Evolutionary conservation across 2,113 vertebrate species (phyloP), one percentile per base, ranked within the genome.

Genomic region (Labeo catla): DNA sequence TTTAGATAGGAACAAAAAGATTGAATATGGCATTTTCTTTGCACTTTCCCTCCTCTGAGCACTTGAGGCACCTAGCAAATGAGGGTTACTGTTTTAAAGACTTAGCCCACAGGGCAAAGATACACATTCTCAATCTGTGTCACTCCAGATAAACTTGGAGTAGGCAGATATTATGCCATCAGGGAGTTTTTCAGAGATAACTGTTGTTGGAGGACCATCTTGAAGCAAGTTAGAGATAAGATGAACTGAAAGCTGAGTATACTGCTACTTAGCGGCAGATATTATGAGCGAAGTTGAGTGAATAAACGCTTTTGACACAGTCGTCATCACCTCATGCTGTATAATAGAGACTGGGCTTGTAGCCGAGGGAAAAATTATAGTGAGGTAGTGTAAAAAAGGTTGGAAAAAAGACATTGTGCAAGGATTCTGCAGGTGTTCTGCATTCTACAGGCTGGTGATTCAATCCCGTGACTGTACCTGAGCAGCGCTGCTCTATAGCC

Each of bases 151-250:
- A 72, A 85, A 79, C 63, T 72, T 23, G 63, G 65, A 54, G 80
- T 70, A 74, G 43, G 83, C 52, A 77, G 36, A 85, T 57, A 54
- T 50, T 79, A 81, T 81, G 19, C 85, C 79, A 81, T 86, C 65
- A 73, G 78, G 52, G 78, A 78, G 45, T n/a, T 36, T 76, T 34
- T n/a, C 57, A 16, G 66, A 50, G 61, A 74, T 70, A 72, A 52
- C 43, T 83, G 65, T 70, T 70, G 23, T 52, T 82, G 39, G 28
- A 28, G 28, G 54, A 82, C 50, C 16, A 39, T 74, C 52, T 65
- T 70, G 47, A 85, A 78, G 50, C 47, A 59, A 86, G 59, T 74
- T 74, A 86, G 36, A 79, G 63, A 79, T 86, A 34, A 86, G 63
- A 83, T 70, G 28, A 70, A 16, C 23, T 70, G 61, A 81, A n/a